Evolutionary conservation across 2,113 vertebrate genomes (phyloP).

Genomic region (Hylia prasina): DNA sequence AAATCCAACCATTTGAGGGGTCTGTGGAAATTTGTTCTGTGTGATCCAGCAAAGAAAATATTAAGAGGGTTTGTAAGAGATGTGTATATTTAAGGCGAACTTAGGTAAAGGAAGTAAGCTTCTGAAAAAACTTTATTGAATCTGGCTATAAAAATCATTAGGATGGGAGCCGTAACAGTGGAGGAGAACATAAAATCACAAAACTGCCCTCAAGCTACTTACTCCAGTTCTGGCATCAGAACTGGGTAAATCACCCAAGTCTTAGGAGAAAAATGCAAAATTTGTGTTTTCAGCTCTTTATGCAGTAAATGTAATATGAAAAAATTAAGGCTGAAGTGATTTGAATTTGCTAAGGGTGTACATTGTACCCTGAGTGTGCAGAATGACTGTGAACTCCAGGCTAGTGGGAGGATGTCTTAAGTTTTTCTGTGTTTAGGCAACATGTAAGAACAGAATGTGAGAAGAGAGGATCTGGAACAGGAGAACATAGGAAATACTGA

Average conservation of each 20-base stretch:
- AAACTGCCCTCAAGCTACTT: not conserved
- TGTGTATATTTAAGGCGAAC: not conserved
- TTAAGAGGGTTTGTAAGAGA: not conserved
- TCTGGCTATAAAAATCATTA: not conserved
- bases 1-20: not conserved
- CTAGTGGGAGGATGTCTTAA: not conserved
- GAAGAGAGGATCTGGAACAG: not conserved
- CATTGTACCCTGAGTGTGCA: not conserved
- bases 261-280: not conserved
- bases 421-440: not conserved
- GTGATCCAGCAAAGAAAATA: not conserved
- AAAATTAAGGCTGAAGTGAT: not conserved
- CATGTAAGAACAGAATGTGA: fast-evolving
- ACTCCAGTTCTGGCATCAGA: not conserved
- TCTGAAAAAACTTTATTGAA: not conserved
- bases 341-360: not conserved
- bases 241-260: not conserved
- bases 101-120: not conserved
- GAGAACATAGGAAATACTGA: not conserved
- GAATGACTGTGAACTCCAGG: not conserved
- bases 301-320: not conserved
- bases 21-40: not conserved
- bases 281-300: not conserved
- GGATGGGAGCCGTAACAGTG: not conserved
- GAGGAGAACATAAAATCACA: not conserved